Percentiles rank a stretch among this genome's conserved stretches.
Evolutionary conservation across 2,797 vertebrate species (phyloP).

Genomic region (Typhlichthys eigenmanni): DNA sequence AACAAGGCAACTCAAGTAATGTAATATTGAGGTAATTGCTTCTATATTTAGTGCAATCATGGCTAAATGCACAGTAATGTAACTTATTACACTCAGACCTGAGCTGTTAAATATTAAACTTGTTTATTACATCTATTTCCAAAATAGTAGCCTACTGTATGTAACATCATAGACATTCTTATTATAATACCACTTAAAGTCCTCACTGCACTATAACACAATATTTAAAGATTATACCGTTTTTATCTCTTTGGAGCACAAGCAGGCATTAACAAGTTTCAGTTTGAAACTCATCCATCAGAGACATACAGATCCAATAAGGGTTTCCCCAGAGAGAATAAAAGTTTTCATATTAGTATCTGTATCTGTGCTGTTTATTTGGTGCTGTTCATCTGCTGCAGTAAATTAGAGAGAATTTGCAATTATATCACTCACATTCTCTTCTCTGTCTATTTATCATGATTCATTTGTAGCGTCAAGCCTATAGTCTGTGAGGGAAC

Average conservation of each 20-base stretch:
- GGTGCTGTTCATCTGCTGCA: slow-evolving; percentile 13
- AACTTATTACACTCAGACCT: too few relatives aligned
- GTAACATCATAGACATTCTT: too few relatives aligned
- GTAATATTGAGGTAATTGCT: too few relatives aligned
- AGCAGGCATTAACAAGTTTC: slow-evolving; percentile 30
- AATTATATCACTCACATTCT: slow-evolving; percentile 25
- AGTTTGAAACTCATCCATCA: slow-evolving; percentile 51
- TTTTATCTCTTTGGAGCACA: slow-evolving; percentile 2
- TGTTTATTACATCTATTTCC: too few relatives aligned
- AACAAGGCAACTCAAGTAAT: too few relatives aligned
- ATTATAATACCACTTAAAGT: too few relatives aligned
- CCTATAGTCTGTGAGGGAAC: slow-evolving; percentile 23
- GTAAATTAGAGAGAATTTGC: slow-evolving; percentile 30
- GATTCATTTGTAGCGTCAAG: slow-evolving; percentile 5
- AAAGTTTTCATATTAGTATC: slow-evolving; percentile 21
- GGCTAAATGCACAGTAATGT: too few relatives aligned
- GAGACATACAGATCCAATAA: slow-evolving; percentile 45
- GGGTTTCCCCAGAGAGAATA: slow-evolving; percentile 23
- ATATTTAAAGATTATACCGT: background rate
- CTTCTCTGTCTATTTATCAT: slow-evolving; percentile 2
- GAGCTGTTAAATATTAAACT: too few relatives aligned
- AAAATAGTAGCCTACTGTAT: too few relatives aligned
- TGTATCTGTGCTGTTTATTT: slow-evolving; percentile 41
- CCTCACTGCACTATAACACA: background rate
- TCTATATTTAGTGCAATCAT: too few relatives aligned